Base-by-base conservation (phyloP, 2,113 vertebrate genomes). In the Varanus salvator region DNA sequence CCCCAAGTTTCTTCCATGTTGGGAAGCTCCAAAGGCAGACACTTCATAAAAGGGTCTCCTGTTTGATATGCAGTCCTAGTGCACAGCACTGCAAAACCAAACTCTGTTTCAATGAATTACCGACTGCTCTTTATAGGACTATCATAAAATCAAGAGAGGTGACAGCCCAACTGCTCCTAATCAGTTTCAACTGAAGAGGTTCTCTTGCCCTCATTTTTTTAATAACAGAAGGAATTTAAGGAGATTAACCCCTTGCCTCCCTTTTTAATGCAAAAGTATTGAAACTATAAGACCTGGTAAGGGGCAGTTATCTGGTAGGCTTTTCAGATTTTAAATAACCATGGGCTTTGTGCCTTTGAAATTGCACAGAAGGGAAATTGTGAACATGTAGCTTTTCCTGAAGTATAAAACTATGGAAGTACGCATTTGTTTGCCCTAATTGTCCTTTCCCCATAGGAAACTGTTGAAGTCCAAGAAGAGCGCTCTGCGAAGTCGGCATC, bases 161-260 rank as follows among this genome's bases (percentile, higher is more conserved):
- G 52, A 84, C n/a, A 92, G 76, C 17, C 34, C 88, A 64, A 17
- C 87, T 87, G 90, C 60, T 92, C 60, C 84, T 50, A 87, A 84
- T 0, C 21, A 29, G 27, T 74, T 87, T 86, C 90, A 64, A 1
- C 74, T 78, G 54, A 31, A 1, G 4, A 71, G 2, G 0, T 80
- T 69, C 81, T 64, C 92, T 72, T 80, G 0, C 19, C 84, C 54
- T 83, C 0, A 21, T 54, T 8, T 68, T 8, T 64, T 7, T 60
- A 64, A 50, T 14, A 69, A 44, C 57, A 87, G 23, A 1, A 27
- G 15, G 0, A 2, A 3, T 64, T 34, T 38, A 1, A 1, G 7
- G 72, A 4, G 29, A 19, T 90, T 57, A 78, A 48, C 27, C 74
- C 82, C 0, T 21, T 68, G 3, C 1, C 7, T 54, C 29, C 66